Percentiles rank a stretch among this genome's conserved stretches.
Conservation (phyloP, 2,888 invertebrate species). For the Chalcosyrphus nemorum region DNA sequence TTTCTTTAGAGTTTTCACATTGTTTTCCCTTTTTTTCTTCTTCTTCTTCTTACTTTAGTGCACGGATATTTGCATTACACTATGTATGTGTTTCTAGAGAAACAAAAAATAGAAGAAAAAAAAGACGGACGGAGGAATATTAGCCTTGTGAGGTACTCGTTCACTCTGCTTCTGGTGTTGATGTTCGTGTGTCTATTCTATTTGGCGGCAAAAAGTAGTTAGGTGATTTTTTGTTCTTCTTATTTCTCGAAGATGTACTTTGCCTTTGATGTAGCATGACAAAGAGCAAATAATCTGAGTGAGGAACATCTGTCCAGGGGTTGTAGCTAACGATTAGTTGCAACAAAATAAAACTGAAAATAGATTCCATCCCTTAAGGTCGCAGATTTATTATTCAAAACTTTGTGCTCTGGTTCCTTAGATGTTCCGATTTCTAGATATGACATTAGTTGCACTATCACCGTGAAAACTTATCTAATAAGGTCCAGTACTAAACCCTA, state of each 20-base stretch:
- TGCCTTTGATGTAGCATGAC: background rate
- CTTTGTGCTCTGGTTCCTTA: too few relatives aligned
- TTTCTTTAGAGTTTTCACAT: constrained; percentile 43
- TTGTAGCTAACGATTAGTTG: background rate
- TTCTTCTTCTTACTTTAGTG: constrained; percentile 11
- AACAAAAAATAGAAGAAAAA: background rate
- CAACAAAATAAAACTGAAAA: background rate
- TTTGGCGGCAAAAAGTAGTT: constrained; percentile 34
- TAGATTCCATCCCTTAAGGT: too few relatives aligned
- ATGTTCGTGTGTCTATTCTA: constrained; percentile 49
- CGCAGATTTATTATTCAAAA: too few relatives aligned
- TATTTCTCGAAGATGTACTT: background rate
- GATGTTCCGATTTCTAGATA: too few relatives aligned
- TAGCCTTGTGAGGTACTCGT: constrained; percentile 45
- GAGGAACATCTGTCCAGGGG: constrained; percentile 3
- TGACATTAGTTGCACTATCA: too few relatives aligned
- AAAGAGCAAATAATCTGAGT: background rate
- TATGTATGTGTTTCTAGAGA: background rate
- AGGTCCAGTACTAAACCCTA: too few relatives aligned
- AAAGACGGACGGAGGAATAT: constrained; percentile 18
- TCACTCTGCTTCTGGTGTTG: constrained; percentile 42
- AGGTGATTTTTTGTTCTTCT: constrained; percentile 1
- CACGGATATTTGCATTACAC: constrained; percentile 31
- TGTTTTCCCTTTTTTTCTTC: constrained; percentile 29
- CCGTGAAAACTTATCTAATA: too few relatives aligned